Evolutionary conservation across 1,140 invertebrate genomes (phyloP).

Genomic region (Alviniconcha marisindica): DNA sequence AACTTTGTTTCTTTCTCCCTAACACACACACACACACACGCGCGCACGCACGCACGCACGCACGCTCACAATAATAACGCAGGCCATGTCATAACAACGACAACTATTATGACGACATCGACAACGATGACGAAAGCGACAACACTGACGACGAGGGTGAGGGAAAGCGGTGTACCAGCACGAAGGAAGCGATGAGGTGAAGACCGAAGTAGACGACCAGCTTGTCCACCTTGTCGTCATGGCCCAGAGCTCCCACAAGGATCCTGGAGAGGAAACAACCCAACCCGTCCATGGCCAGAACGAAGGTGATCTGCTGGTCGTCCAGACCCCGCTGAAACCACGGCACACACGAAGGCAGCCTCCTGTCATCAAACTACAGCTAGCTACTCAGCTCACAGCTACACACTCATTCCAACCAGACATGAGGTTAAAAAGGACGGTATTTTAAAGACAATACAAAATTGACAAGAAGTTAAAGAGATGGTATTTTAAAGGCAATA

Average conservation of each 20-base stretch:
- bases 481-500: too few relatives aligned
- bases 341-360: too few relatives aligned
- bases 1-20: too few relatives aligned
- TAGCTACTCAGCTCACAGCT: too few relatives aligned
- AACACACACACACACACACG: neutral
- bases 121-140: neutral
- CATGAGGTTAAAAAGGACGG: too few relatives aligned
- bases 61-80: neutral
- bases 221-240: conserved; percentile 33
- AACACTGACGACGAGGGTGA: too few relatives aligned
- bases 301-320: conserved; percentile 25
- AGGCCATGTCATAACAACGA: neutral
- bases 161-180: neutral
- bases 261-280: conserved; percentile 25
- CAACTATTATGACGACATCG: neutral
- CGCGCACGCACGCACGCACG: neutral
- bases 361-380: too few relatives aligned
- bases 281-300: conserved; percentile 25
- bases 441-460: too few relatives aligned
- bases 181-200: conserved; percentile 14
- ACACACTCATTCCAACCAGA: too few relatives aligned
- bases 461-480: too few relatives aligned
- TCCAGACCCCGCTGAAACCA: conserved; percentile 8
- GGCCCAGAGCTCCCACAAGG: conserved; percentile 32
- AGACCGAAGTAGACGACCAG: conserved; percentile 33